Base-by-base conservation (phyloP, 2,888 invertebrate species). In the Melanostoma mellinum region DNA sequence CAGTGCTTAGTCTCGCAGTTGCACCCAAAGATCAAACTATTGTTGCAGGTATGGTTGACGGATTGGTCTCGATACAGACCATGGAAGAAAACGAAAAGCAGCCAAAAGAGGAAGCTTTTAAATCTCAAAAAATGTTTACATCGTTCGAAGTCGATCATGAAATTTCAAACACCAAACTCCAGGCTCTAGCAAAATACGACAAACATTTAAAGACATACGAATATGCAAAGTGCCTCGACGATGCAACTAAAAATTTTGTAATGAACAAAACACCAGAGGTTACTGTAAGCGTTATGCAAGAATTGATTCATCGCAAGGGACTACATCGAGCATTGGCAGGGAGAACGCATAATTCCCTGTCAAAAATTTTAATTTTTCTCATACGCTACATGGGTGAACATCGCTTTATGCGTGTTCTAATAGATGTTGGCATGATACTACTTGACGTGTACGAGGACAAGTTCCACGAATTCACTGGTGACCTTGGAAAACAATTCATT, bases 41-140 rank as follows among this genome's bases (percentile, higher is more conserved):
- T 84, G 97, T 96, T 5, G 97, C 96, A 35, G 99, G 99, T 33
- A 97, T 98, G 95, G 94, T 96, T 6, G 97, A 98, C 92, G 98
- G 98, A 53, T 93, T 98, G 53, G 94, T 99, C 85, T 97, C 97
- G 6, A 94, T 99, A 77, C 94, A 95, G 88, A 94, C 96, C 89
- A 93, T 96, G 89, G 95, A 95, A 88, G 93, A 94, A 81, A 92
- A 86, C 3, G 86, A 86, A 40, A 73, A 93, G 55, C 91, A 90
- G 92, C 87, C 10, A 55, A 90, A 91, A 82, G 10, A 72, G 4
- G 3, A 52, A 6, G 8, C 20, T 20, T 20, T n/a, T 36, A 32
- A 35, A 4, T 6, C 8, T 4, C 46, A 3, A 8, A 10, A 36
- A 32, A 61, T 40, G 3, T 53, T 65, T 1, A 50, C 40, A 0